These are phyloP conservation scores for Urosaurus nigricauda DNA, from an alignment of 2,797 vertebrate species.

Conservation along the genomic window DNA sequence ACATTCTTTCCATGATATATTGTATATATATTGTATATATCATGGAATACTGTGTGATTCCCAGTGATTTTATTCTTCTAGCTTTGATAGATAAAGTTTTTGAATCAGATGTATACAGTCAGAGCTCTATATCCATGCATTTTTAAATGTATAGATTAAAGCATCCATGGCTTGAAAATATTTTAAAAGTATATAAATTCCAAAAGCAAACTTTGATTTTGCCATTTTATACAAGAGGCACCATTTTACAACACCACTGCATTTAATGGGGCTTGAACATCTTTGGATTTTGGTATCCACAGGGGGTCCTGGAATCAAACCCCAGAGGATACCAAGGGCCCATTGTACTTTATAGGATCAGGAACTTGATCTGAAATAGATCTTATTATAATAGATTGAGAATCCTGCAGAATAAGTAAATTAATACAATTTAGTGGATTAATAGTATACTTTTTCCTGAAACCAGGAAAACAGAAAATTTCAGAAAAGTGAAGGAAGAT, in stretches of 20 bases:
- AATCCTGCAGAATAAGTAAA: background rate
- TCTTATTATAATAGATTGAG: background rate
- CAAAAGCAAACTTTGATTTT: too few relatives aligned
- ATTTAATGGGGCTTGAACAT: too few relatives aligned
- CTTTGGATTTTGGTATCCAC: too few relatives aligned
- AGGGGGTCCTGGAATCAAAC: too few relatives aligned
- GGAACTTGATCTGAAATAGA: background rate
- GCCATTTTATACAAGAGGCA: too few relatives aligned
- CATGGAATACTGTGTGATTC: background rate
- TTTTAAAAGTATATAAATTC: too few relatives aligned
- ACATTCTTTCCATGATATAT: background rate
- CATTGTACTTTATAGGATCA: background rate
- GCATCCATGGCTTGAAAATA: too few relatives aligned
- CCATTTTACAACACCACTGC: too few relatives aligned
- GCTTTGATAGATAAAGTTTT: background rate
- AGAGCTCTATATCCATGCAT: too few relatives aligned
- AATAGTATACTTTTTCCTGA: background rate
- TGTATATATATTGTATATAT: background rate
- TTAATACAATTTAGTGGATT: background rate
- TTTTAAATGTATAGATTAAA: too few relatives aligned
- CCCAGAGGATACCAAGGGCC: too few relatives aligned
- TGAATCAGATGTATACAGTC: background rate
- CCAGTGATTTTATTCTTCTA: background rate
- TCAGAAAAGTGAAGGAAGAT: background rate
- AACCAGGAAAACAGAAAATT: background rate